phyloP scores from a whole-genome alignment of 2,797 vertebrate genomes.

The Tympanoctomys barrerae region DNA sequence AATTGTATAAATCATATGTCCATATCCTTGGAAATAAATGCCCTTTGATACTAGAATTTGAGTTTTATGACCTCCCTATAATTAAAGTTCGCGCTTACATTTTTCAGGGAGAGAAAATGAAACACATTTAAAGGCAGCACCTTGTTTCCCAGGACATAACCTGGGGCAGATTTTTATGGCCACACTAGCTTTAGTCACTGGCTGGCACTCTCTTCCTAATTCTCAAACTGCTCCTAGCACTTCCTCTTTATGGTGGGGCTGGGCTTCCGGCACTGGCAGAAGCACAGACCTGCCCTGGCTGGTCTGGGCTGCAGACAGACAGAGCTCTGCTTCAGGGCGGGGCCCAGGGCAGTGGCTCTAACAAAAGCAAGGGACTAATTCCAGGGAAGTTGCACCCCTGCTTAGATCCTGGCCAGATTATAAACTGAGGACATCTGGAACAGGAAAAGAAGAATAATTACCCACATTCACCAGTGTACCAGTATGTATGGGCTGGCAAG shows the following conservation, averaged over 20 bases:
- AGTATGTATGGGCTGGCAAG: fast-evolving
- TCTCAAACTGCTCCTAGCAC: constrained; percentile 60
- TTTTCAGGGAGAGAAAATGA: constrained; percentile 66
- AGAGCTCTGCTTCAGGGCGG: background rate
- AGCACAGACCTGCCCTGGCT: background rate
- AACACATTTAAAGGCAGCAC: constrained; percentile 65
- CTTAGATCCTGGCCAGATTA: background rate
- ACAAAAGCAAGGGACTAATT: background rate
- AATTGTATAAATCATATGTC: background rate
- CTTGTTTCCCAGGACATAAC: constrained; percentile 79
- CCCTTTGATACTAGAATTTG: constrained; percentile 53
- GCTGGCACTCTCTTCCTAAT: constrained; percentile 66
- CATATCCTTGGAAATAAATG: background rate
- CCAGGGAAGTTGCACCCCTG: background rate
- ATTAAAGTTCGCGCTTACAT: constrained; percentile 60
- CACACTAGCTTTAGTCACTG: background rate
- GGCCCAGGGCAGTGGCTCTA: fast-evolving
- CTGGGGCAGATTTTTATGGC: constrained; percentile 84
- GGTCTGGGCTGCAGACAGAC: background rate
- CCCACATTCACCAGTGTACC: fast-evolving
- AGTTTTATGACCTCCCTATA: constrained; percentile 67
- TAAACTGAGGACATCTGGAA: background rate
- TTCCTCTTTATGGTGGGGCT: constrained; percentile 42
- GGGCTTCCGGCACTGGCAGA: background rate
- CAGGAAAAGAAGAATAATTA: background rate